A percentile compares a stretch with the other conserved stretches of the same genome.
phyloP scores from a whole-genome alignment of 2,113 vertebrate genomes.

The Ageneiosus marmoratus region DNA sequence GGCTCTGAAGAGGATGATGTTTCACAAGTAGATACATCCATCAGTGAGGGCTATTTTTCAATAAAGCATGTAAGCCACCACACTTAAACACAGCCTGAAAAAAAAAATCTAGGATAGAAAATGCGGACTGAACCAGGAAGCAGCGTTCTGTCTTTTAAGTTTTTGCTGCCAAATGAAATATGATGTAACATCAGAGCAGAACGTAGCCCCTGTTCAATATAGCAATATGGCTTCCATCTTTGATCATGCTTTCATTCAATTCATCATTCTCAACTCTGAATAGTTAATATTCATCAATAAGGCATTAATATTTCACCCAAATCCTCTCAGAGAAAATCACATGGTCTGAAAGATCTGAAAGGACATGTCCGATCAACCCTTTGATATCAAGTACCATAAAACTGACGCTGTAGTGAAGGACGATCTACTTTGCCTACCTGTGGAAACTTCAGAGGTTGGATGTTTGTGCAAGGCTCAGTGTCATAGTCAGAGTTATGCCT shows the following conservation, averaged over 20 bases:
- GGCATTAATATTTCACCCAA: slow-evolving; percentile 7
- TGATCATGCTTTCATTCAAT: background rate
- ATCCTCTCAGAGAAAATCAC: slow-evolving; percentile 18
- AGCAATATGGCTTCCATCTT: background rate
- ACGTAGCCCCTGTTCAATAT: no score
- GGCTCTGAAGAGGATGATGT: background rate
- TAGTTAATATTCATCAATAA: background rate
- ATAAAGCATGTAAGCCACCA: background rate
- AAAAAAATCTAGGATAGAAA: background rate
- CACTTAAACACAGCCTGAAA: background rate
- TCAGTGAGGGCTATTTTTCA: background rate
- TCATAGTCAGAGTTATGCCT: slow-evolving; percentile 66
- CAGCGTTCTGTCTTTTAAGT: no score
- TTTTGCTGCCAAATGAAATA: background rate
- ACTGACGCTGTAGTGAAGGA: background rate
- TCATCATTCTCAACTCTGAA: background rate
- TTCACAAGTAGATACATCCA: background rate
- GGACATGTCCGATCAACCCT: slow-evolving; percentile 17
- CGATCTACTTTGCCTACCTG: slow-evolving; percentile 61
- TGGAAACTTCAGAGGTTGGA: slow-evolving; percentile 46
- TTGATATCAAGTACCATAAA: background rate
- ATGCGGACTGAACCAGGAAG: background rate
- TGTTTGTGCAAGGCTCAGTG: slow-evolving; percentile 58
- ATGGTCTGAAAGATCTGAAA: slow-evolving; percentile 28
- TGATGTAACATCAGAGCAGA: background rate